phyloP scores from a whole-genome alignment of 2,888 invertebrate genomes.

The Phragmatobia fuliginosa region DNA sequence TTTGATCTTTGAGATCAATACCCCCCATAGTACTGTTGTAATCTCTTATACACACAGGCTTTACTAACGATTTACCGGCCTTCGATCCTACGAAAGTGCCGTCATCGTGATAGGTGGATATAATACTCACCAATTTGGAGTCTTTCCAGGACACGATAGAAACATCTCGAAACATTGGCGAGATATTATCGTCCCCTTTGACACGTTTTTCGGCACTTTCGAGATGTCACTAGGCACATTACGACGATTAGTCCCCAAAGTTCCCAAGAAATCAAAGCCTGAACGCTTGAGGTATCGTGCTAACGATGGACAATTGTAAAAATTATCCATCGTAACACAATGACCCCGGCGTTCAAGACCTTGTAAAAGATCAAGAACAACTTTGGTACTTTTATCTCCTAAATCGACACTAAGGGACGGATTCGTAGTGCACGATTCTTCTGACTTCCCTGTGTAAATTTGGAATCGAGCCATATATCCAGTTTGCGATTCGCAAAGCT shows the following conservation, averaged over 20 bases:
- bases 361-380: slow-evolving; percentile 27
- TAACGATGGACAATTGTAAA: slow-evolving; percentile 38
- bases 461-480: too few species aligned
- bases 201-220: slow-evolving; percentile 3
- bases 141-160: too few species aligned
- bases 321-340: slow-evolving; percentile 32
- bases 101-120: too few species aligned
- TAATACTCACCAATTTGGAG: too few species aligned
- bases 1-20: too few species aligned
- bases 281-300: slow-evolving; percentile 39
- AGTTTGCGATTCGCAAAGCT: slow-evolving; percentile 36
- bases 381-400: slow-evolving; percentile 4
- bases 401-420: background rate
- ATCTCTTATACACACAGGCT: too few species aligned
- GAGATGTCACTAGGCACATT: slow-evolving; percentile 35
- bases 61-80: too few species aligned
- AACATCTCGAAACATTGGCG: too few species aligned
- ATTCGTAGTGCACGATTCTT: background rate
- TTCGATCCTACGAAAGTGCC: too few species aligned
- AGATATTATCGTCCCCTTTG: background rate
- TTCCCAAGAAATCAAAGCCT: slow-evolving; percentile 46
- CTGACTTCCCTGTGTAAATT: background rate
- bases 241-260: slow-evolving; percentile 35
- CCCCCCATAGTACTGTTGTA: too few species aligned
- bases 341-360: slow-evolving; percentile 36